Percentiles rank a stretch among this genome's conserved stretches.
Evolutionary conservation across 2,888 invertebrate species (phyloP).

Genomic region (Sphaerophoria rueppellii): DNA sequence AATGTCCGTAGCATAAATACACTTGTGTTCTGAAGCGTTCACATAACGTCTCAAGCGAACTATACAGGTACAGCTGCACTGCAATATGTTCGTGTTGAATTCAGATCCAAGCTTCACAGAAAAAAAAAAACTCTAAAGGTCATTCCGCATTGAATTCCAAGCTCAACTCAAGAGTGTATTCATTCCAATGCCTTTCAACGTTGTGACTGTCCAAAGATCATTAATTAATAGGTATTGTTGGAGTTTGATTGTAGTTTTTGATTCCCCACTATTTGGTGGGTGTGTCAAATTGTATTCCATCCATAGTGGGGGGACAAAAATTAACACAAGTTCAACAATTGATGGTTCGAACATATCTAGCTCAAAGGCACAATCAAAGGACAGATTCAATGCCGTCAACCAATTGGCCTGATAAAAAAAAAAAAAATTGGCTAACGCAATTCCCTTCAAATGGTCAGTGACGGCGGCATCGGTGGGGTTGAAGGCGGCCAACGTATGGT

Average conservation of each 20-base stretch:
- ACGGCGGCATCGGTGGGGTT: neutral
- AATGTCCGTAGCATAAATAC: neutral
- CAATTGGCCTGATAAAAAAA: neutral
- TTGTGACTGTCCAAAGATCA: neutral
- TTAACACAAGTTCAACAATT: neutral
- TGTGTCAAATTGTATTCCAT: conserved; percentile 37
- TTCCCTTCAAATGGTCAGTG: conserved; percentile 52
- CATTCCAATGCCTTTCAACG: neutral
- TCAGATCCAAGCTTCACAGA: neutral
- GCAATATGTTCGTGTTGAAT: neutral
- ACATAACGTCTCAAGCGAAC: neutral
- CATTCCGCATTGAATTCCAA: neutral
- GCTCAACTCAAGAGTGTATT: neutral
- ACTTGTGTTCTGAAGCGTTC: neutral
- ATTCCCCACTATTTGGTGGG: conserved; percentile 50
- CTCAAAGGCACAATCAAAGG: conserved; percentile 66
- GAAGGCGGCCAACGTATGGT: conserved; percentile 31
- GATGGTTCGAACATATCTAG: conserved; percentile 44
- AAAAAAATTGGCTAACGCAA: conserved; percentile 49
- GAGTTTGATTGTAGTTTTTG: neutral
- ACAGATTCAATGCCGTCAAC: conserved; percentile 55
- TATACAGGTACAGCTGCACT: conserved; percentile 1
- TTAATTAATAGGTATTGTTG: neutral
- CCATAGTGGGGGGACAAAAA: conserved; percentile 8
- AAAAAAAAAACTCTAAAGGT: conserved; percentile 1